Base-by-base conservation (phyloP, 2,888 invertebrate species). In the Synergus itoensis region DNA sequence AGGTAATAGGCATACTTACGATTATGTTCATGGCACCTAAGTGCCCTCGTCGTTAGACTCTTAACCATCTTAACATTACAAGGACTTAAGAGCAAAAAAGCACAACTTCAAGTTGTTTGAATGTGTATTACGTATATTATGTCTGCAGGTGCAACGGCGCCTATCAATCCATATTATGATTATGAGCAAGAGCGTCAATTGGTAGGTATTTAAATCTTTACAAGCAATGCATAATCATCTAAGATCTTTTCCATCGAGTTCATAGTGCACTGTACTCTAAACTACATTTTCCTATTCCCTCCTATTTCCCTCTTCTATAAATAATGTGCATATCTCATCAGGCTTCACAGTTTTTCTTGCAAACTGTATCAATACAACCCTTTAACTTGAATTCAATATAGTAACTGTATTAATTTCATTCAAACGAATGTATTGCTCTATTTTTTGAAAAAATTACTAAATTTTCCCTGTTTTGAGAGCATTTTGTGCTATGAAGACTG, bases 21-120 rank as follows among this genome's bases (percentile, higher is more conserved):
- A 21, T 53, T 73, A 73, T 53, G 28, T 73, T 73, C 53, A 73
- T 73, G 73, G 53, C 73, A 73, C 73, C 36, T 73, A 73, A 73
- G 73, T 73, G 73, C 73, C 53, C 18, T 11, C 53, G 73, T 73
- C 53, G 73, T 73, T 73, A 53, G 36, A 36, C 28, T 73, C 60
- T 28, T 53, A 73, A 53, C 73, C n/a, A 53, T 48, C 48, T 69
- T 73, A 53, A 53, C 73, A 73, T 73, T 53, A 73, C 73, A 73
- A 18, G 53, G n/a, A 53, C 48, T 73, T 73, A 73, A 73, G 73
- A 40, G 36, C 7, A n/a, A 36, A 73, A 36, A 48, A 73, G 73
- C 28, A 40, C 36, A 73, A 73, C 73, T 73, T 16, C 36, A 48
- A 69, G 69, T 21, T 45, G 21, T 36, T 69, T 69, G 16, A 48